Percentiles rank a stretch among this genome's conserved stretches.
phyloP scores from a whole-genome alignment of 2,888 invertebrate genomes.

The Ichneumoninae sp. region DNA sequence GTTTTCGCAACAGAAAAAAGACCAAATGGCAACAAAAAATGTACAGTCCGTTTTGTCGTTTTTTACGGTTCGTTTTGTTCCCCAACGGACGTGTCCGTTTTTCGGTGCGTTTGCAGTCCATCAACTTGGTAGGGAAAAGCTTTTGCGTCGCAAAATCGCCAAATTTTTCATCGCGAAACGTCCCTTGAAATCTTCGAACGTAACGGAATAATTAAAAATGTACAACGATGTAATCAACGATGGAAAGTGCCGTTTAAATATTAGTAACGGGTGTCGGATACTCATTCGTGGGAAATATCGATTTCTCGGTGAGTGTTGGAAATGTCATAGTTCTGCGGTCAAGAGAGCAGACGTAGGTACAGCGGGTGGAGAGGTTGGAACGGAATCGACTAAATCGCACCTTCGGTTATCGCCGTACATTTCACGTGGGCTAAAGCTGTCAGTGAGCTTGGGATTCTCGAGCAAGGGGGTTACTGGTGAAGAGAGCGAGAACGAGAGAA shows the following conservation, averaged over 20 bases:
- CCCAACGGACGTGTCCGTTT: too few species aligned
- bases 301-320: constrained; percentile 44
- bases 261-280: constrained; percentile 46
- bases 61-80: too few species aligned
- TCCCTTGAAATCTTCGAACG: too few species aligned
- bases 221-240: too few species aligned
- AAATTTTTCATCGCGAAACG: too few species aligned
- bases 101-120: too few species aligned
- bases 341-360: background rate
- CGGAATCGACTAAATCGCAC: background rate
- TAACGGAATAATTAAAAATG: too few species aligned
- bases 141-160: too few species aligned
- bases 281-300: constrained; percentile 65
- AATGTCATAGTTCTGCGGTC: constrained; percentile 8
- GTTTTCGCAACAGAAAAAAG: too few species aligned
- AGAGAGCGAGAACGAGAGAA: constrained; percentile 11
- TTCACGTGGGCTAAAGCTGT: background rate
- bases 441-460: background rate
- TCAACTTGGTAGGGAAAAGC: too few species aligned
- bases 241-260: constrained; percentile 1
- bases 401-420: background rate
- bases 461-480: background rate
- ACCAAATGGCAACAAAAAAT: too few species aligned
- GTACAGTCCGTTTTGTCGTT: too few species aligned
- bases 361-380: background rate